These are phyloP conservation scores for Aurelia aurita complex sp. Pacific DNA, from an alignment of 30 jellyfish, hydroid and myxozoan genomes.

Conservation along the genomic window DNA sequence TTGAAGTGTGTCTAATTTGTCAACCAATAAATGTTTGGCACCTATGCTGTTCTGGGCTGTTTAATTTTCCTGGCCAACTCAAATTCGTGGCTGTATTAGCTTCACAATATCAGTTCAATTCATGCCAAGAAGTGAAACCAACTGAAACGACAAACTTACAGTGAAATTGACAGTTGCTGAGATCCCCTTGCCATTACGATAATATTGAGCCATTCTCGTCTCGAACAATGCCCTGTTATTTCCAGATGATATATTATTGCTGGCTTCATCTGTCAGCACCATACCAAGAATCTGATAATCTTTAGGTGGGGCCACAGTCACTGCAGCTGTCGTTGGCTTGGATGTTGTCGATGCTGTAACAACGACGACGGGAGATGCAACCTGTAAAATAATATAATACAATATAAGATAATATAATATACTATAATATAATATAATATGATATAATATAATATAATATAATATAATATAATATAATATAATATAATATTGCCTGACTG, in stretches of 20 bases:
- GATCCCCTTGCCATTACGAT: constrained; percentile 4
- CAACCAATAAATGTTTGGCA: too few relatives aligned
- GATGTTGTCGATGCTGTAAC: constrained; percentile 21
- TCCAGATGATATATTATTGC: constrained; percentile 47
- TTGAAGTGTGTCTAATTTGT: too few relatives aligned
- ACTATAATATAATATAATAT: too few relatives aligned
- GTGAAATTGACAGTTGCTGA: constrained; percentile 38
- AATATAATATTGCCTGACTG: too few relatives aligned
- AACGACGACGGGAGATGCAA: constrained; percentile 17
- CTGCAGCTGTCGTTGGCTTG: constrained; percentile 20
- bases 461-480: too few relatives aligned
- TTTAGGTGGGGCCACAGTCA: constrained; percentile 22
- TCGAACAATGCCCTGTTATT: constrained; percentile 42
- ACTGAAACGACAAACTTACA: constrained; percentile 17
- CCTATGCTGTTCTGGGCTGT: too few relatives aligned
- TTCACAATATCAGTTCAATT: too few relatives aligned
- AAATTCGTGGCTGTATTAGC: too few relatives aligned
- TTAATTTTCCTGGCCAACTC: too few relatives aligned
- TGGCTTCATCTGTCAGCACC: constrained; percentile 59
- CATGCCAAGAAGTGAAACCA: neutral
- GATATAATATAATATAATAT: too few relatives aligned
- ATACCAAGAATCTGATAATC: constrained; percentile 51
- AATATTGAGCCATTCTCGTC: constrained; percentile 59
- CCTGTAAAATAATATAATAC: neutral
- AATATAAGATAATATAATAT: too few relatives aligned